Evolutionary conservation across 2,888 invertebrate species (phyloP), one percentile per base, ranked within the genome.

Genomic region (Cancer borealis): DNA sequence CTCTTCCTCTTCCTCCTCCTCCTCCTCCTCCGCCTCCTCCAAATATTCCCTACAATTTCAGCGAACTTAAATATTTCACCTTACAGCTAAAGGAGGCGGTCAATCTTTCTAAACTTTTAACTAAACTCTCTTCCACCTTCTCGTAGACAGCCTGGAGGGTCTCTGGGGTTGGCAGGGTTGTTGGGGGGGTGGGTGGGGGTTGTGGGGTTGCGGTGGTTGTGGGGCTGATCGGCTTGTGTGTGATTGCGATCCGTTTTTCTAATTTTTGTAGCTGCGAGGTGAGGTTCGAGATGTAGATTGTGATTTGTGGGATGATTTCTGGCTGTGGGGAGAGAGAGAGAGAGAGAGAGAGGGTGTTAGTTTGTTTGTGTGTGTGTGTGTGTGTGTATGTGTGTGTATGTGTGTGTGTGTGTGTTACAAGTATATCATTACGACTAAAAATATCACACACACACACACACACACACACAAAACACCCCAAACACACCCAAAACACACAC

Each of bases 51-150:
- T 94, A 94, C 21, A 94, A 91, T 60, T 92, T 94, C 6, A 94
- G 87, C 46, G 94, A 92, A 5, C 79, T 89, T 17, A 94, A 39
- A 89, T 94, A 94, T 46, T 92, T 94, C 46, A 94, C 26, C 90
- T 94, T 94, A 94, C 87, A 91, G 10, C 45, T 84, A 54, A 92
- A 66, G 79, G 94, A 94, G n/a, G 17, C 47, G 5, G 91, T 30
- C 26, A 94, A 88, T 17, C 91, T 54, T 39, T 91, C 94, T 91
- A 94, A 91, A 87, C 92, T 94, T 17, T 91, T 87, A 14, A 87
- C 45, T 39, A 54, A 87, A 89, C 94, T 94, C 14, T 90, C 91
- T 39, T 92, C 91, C 10, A 94, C 87, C 60, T 92, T 90, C 45
- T 88, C 73, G n/a, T 87, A 92, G 66, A 94, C 91, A 6, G 49